phyloP scores from a whole-genome alignment of 2,888 invertebrate species.

The Drosophila mettleri region DNA sequence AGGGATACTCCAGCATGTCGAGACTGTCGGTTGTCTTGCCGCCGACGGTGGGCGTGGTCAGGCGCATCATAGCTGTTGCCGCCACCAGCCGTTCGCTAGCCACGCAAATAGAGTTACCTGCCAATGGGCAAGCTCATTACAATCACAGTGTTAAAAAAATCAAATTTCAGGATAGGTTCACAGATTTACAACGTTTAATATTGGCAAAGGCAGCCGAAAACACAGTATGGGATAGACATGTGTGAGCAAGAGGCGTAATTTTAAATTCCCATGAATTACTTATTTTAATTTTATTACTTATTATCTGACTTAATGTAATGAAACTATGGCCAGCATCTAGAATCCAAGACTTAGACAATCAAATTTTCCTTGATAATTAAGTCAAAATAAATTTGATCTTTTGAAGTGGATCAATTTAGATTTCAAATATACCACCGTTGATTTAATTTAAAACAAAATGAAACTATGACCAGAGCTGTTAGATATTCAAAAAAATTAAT shows the following conservation, averaged over 20 bases:
- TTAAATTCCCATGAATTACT: not conserved
- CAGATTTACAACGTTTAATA: constrained; percentile 49
- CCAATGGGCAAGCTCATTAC: constrained; percentile 51
- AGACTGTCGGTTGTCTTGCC: constrained; percentile 90
- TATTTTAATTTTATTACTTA: constrained; percentile 1
- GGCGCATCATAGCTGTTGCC: constrained; percentile 86
- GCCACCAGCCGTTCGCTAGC: constrained; percentile 87
- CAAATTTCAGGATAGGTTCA: constrained; percentile 8
- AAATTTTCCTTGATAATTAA: too few relatives aligned
- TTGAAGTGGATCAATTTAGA: too few relatives aligned
- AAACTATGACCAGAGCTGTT: too few relatives aligned
- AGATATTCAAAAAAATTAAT: too few relatives aligned
- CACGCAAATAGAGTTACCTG: constrained; percentile 91
- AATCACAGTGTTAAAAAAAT: not conserved
- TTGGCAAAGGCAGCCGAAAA: constrained; percentile 23
- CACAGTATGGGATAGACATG: constrained; percentile 28
- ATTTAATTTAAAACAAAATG: too few relatives aligned
- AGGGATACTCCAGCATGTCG: constrained; percentile 97
- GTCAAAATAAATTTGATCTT: too few relatives aligned
- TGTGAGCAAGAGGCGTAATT: constrained; percentile 9
- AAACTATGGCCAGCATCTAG: not conserved
- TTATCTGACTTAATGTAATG: not conserved
- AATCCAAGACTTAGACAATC: too few relatives aligned
- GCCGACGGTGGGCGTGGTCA: constrained; percentile 87
- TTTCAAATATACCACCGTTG: too few relatives aligned